Base-by-base conservation (phyloP, 1,140 invertebrate species). In the Lucilia sericata region DNA sequence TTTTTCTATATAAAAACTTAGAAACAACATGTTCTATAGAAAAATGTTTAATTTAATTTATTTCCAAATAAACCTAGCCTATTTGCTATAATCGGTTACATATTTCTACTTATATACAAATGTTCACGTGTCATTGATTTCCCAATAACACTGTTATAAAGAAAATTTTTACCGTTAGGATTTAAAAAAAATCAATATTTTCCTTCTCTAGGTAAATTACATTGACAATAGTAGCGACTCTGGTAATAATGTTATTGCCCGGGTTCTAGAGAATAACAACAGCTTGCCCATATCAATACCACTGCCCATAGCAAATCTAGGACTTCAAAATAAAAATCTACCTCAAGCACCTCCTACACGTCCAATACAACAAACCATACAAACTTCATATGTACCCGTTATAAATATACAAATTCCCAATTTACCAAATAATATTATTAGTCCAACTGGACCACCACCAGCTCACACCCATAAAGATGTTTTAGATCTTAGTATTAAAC, bases 341-440 rank as follows among this genome's bases (percentile, higher is more conserved):
- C 4, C 13, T 2, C 55, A 14, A 60, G n/a, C 55, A 60, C n/a
- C 17, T 2, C 25, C 25, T 30, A 30, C 25, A 21, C n/a, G 21
- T 10, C n/a, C 21, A 21, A 19, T 21, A 10, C n/a, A 70, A 70
- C 65, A 70, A 21, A 10, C 65, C 21, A 70, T 12, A 21, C 65
- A 70, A n/a, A 10, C 21, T 60, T 60, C 65, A 12, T 70, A 7
- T 21, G 5, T 21, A 70, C 65, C 65, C 7, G n/a, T 70, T 70
- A 70, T 70, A 70, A 70, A 70, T 70, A 70, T 70, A 19, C 65
- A 70, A 25, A 70, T 70, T 70, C 65, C 65, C 65, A 70, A 2
- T 12, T 17, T 55, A 55, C 51, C 51, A 55, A 55, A 55, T 5
- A 70, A 70, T 10, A 70, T 19, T 0, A 25, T 8, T 7, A 10